Evolutionary conservation across 2,113 vertebrate species (phyloP), one percentile per base, ranked within the genome.

Genomic region (Notothenia coriiceps): DNA sequence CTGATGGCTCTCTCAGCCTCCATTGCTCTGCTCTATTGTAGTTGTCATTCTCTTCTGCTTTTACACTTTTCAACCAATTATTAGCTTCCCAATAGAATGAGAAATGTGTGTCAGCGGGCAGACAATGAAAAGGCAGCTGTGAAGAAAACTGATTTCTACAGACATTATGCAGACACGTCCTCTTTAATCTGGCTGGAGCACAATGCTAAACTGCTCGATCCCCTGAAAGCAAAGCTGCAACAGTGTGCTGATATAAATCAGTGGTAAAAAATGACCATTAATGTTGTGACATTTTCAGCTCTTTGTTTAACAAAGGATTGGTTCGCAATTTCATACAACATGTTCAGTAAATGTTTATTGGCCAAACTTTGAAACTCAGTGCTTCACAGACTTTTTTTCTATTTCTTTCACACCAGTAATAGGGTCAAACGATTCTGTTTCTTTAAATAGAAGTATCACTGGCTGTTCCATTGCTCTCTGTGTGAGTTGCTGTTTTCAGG

Each of bases 111-210:
- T 86, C 86, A 74, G 65, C 13, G 14, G 60, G 75, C 76, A 82
- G 88, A 92, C 85, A 88, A 91, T 84, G 77, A 78, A 29, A 70
- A 86, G 68, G 66, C 70, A 33, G 86, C 85, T 87, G 85, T 86
- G 84, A 86, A 74, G 64, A 61, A 52, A 82, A 86, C 78, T 66
- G 29, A 85, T 86, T 91, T 83, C 73, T 80, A 15, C 77, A 74
- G 69, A 89, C 62, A 70, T 86, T 85, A 82, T 88, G 79, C 79
- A 20, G 64, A 61, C 85, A 46, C 6, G 17, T 63, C 56, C 67
- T 70, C 71, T 87, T 86, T 76, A 84, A 79, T 86, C 78, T 72
- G 65, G 72, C 80, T 20, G 74, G 68, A 68, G 67, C 60, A 77
- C 61, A 79, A 86, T 71, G 66, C 63, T 86, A 35, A 35, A 25